These are phyloP conservation scores for Apostichopus japonicus DNA, from an alignment of 35 echinoderm and acorn worm genomes.

Conservation along the genomic window DNA sequence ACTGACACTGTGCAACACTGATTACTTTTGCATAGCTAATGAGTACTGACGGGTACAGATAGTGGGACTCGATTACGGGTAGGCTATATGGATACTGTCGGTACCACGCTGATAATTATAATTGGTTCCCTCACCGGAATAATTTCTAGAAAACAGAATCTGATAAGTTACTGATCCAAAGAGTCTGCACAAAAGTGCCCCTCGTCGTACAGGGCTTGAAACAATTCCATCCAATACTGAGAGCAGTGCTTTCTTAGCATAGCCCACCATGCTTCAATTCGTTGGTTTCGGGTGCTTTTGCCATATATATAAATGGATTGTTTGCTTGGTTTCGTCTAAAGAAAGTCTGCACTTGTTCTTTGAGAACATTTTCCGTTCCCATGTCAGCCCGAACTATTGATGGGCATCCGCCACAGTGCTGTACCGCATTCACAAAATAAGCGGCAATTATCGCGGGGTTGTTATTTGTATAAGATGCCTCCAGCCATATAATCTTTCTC, in stretches of 20 bases:
- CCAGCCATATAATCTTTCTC: conserved; percentile 40
- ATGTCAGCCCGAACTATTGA: conserved; percentile 37
- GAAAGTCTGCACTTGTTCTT: conserved; percentile 33
- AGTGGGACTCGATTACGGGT: no score
- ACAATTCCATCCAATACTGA: conserved; percentile 72
- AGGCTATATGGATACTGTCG: no score
- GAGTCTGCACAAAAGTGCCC: conserved; percentile 55
- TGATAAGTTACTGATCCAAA: conserved; percentile 58
- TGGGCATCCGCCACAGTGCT: conserved; percentile 27
- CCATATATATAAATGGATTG: not conserved
- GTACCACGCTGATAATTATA: no score
- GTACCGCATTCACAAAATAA: conserved; percentile 49
- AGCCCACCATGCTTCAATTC: not conserved
- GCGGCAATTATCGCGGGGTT: conserved; percentile 22
- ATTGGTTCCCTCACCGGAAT: not conserved
- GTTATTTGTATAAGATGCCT: conserved; percentile 38
- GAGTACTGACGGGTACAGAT: no score
- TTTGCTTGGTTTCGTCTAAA: conserved; percentile 25
- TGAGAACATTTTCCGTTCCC: conserved; percentile 50
- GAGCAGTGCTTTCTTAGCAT: conserved; percentile 49
- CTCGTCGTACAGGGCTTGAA: conserved; percentile 37
- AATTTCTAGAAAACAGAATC: conserved; percentile 33
- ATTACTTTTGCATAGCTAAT: no score
- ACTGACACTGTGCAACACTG: no score
- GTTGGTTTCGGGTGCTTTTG: conserved; percentile 16